phyloP scores from a whole-genome alignment of 1,140 invertebrate species.

The Zophobas morio region DNA sequence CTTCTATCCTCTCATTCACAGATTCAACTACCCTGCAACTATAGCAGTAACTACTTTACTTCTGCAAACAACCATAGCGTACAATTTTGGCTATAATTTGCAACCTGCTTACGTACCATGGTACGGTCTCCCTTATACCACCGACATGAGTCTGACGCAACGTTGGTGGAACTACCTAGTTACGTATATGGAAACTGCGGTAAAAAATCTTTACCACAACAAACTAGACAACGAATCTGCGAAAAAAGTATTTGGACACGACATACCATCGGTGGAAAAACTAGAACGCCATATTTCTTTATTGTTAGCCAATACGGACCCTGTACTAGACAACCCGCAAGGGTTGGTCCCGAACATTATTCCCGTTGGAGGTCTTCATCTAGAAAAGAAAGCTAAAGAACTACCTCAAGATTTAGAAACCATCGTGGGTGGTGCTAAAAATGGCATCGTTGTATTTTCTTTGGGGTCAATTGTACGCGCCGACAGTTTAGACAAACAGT shows the following conservation, averaged over 20 bases:
- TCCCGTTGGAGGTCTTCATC: no score
- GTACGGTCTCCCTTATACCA: not conserved
- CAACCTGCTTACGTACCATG: not conserved
- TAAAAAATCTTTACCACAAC: not conserved
- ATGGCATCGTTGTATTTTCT: no score
- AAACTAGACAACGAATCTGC: not conserved
- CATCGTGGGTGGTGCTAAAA: no score
- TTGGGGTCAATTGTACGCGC: no score
- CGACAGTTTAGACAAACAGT: no score
- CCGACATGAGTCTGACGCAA: not conserved
- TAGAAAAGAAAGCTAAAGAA: not conserved
- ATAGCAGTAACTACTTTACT: constrained; percentile 4
- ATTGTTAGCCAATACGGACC: constrained; percentile 67
- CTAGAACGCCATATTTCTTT: constrained; percentile 52
- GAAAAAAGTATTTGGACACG: constrained; percentile 45
- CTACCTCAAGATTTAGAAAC: no score
- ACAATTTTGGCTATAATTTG: constrained; percentile 8
- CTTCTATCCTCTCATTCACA: constrained; percentile 35
- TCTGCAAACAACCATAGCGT: constrained; percentile 1
- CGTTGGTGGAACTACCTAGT: not conserved
- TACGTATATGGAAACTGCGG: not conserved
- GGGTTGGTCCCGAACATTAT: no score
- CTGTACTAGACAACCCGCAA: constrained; percentile 62
- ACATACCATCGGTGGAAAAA: constrained; percentile 43
- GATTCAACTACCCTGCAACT: constrained; percentile 11